Base-by-base conservation (phyloP, 2,888 invertebrate species). In the Hydraecia micacea region DNA sequence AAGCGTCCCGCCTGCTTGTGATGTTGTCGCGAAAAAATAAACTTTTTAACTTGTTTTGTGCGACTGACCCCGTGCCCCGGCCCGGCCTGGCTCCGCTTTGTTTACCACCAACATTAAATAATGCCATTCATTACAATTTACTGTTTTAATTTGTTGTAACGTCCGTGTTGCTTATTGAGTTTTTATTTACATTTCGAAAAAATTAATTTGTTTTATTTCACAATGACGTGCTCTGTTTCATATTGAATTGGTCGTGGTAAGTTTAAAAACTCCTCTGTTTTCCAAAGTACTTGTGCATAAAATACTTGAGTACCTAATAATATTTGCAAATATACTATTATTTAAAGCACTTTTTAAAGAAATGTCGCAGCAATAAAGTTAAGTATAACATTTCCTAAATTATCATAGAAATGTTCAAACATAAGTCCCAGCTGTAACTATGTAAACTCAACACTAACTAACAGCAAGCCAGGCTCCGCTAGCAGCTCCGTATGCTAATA, bases 21-120 rank as follows among this genome's bases (percentile, higher is more conserved):
- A 86, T 85, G 83, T 87, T 76, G 77, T 83, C 80, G 77, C 21
- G 78, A 77, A 75, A 78, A 81, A 86, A 73, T 13, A 77, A 83
- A 87, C 83, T 81, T 89, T 86, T 77, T 81, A 89, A 87, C 79
- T 87, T 84, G 77, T 79, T 84, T 75, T 66, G 75, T 71, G 84
- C 32, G 52, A 21, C n/a, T 21, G 66, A 63, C 52, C 49, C 32
- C 32, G 32, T 2, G 32, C 32, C 32, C 32, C 32, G 32, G 32
- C 32, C 32, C 32, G 32, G 32, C 32, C 32, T 3, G 32, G 32
- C 32, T 55, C 62, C 71, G 21, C 39, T 76, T 79, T 86, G 74
- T 86, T 81, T 81, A 74, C 73, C 75, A 75, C 46, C 52, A 70
- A 77, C 66, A 75, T 75, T 36, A 74, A 75, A 70, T 73, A 85